Conservation (phyloP, 1,140 invertebrate genomes). For the Brachionus rotundiformis region DNA sequence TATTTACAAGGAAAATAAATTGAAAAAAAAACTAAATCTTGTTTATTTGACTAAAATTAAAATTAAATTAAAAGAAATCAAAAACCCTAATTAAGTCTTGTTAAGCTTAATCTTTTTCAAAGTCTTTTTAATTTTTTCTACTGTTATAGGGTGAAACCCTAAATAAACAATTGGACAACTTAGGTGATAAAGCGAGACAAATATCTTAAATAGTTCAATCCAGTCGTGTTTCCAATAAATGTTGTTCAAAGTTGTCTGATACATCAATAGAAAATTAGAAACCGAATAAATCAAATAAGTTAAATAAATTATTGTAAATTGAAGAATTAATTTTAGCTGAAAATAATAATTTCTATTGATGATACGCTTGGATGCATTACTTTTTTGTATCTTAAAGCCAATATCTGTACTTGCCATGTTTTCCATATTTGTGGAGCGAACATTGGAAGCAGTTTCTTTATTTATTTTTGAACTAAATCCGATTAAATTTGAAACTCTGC, state of each 20-base stretch:
- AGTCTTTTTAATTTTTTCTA: constrained; percentile 30
- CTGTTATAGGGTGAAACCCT: constrained; percentile 33
- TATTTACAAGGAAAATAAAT: too few species aligned
- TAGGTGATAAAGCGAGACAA: constrained; percentile 44
- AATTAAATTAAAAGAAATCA: too few species aligned
- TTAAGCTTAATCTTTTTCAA: too few species aligned
- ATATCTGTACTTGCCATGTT: not conserved
- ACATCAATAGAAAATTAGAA: constrained; percentile 45
- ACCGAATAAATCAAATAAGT: constrained; percentile 43
- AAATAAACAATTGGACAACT: constrained; percentile 24
- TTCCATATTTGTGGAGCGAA: not conserved
- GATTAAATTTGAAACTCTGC: not conserved
- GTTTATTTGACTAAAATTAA: too few species aligned
- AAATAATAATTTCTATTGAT: not conserved
- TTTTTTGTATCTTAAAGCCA: not conserved
- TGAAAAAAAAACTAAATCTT: too few species aligned
- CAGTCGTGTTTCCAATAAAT: constrained; percentile 2
- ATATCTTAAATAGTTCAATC: not conserved
- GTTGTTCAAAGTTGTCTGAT: constrained; percentile 12
- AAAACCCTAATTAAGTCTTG: too few species aligned
- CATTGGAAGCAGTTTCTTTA: not conserved
- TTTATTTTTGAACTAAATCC: not conserved
- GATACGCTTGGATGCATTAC: not conserved
- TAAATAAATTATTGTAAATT: constrained; percentile 29
- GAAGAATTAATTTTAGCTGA: constrained; percentile 26